Conservation (phyloP, 2,797 vertebrate species). For the Aldrovandia affinis region DNA sequence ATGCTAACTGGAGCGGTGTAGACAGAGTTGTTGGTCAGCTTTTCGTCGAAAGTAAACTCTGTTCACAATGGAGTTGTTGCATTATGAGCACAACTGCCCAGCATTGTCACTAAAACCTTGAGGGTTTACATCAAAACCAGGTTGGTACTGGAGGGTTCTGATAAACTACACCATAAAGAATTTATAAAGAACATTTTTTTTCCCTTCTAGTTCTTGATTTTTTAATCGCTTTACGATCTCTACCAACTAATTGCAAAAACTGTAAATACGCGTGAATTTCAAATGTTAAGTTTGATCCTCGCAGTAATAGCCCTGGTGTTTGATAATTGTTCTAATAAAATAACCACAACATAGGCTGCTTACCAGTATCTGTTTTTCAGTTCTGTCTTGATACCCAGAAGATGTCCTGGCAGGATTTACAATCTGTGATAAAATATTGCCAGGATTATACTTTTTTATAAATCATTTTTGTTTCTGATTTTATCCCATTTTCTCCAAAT, state of each 20-base stretch:
- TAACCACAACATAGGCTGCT: neutral
- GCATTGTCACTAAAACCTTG: neutral
- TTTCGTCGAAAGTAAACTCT: neutral
- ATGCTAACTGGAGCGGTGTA: slow-evolving; percentile 39
- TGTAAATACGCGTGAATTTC: slow-evolving; percentile 26
- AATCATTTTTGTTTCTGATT: too few species aligned
- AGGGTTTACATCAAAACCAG: neutral
- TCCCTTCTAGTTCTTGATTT: neutral
- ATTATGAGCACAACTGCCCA: neutral
- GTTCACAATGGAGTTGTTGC: neutral
- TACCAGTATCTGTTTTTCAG: neutral
- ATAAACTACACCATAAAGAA: neutral
- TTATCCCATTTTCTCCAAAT: too few species aligned
- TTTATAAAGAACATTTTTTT: neutral
- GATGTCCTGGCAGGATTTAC: neutral
- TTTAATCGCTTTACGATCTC: neutral
- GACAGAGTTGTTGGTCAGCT: neutral
- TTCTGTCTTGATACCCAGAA: neutral
- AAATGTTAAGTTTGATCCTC: neutral
- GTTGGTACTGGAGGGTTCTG: neutral
- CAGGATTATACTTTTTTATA: too few species aligned
- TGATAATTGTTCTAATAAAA: neutral
- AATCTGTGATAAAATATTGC: too few species aligned
- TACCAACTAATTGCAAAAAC: neutral
- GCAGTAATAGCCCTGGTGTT: neutral